Base-by-base conservation (phyloP, 2,797 vertebrate species). In the Myotis planiceps region DNA sequence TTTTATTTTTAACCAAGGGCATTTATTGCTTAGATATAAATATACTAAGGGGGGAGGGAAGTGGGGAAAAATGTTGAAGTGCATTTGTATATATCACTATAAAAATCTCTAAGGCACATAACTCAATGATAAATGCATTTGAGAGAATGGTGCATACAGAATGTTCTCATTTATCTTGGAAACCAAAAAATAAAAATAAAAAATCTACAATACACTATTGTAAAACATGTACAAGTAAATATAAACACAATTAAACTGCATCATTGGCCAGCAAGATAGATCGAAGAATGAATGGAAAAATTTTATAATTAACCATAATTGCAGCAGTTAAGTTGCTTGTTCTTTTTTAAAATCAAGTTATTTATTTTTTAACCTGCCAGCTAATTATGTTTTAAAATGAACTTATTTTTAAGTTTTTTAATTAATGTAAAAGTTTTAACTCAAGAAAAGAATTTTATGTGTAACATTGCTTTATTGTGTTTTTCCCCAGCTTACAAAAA, bases 391-490 rank as follows among this genome's bases (percentile, higher is more conserved):
- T 76, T 76, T 76, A 76, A 76, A 49, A 51, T 76, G 51, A 72
- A 45, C 29, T 45, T 51, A 51, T 34, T 69, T 21, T 37, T 42
- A 42, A 42, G 63, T 66, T 37, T 69, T 69, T 39, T 25, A 39
- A 69, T 25, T 74, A 63, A 79, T 85, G 65, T 81, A 66, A 42
- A 10, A 10, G 76, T 51, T 94, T 68, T 72, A 81, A 83, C n/a
- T 87, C 25, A 95, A 10, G 68, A 83, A 86, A 89, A 63, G 25
- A 91, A 21, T 32, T 72, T 93, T 92, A 60, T 71, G 12, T 74
- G 94, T 76, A 88, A 42, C 6, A 39, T n/a, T 78, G n/a, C 7
- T 78, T 42, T 79, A 49, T 42, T 58, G 1, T 21, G 16, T 49
- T 47, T 51, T 19, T 1, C 15, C 23, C 15, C 34, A 72, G 71